Evolutionary conservation across 2,797 vertebrate genomes (phyloP).

Genomic region (Schizopygopsis pylzovi): DNA sequence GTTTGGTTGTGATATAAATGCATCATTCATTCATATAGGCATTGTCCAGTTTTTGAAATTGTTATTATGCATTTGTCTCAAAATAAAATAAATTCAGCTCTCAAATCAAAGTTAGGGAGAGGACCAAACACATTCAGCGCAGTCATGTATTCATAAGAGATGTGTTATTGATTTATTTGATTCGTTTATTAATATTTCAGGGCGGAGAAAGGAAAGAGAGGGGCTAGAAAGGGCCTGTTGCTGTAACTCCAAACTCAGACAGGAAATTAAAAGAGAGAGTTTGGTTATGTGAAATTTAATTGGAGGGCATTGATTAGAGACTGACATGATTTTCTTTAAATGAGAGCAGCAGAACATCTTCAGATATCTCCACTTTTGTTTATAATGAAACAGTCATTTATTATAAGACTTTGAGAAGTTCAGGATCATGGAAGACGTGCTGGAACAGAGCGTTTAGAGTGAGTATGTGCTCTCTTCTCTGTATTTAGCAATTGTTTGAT

Average conservation of each 20-base stretch:
- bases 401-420: slow-evolving; percentile 19
- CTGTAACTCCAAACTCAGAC: slow-evolving; percentile 50
- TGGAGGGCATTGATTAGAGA: slow-evolving; percentile 55
- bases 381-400: slow-evolving; percentile 31
- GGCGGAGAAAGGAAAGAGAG: slow-evolving; percentile 26
- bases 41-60: slow-evolving; percentile 24
- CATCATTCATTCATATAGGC: not conserved
- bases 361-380: slow-evolving; percentile 43
- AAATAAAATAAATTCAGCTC: slow-evolving; percentile 52
- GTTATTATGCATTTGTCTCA: slow-evolving; percentile 18
- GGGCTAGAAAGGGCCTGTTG: slow-evolving; percentile 53
- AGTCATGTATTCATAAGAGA: slow-evolving; percentile 63
- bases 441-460: slow-evolving; percentile 5
- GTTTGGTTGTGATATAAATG: not conserved
- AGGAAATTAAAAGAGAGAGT: slow-evolving; percentile 52
- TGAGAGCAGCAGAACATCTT: slow-evolving; percentile 55
- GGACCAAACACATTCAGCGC: slow-evolving; percentile 60
- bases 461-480: slow-evolving; percentile 23
- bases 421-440: slow-evolving; percentile 20
- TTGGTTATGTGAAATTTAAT: slow-evolving; percentile 47
- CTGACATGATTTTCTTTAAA: slow-evolving; percentile 56
- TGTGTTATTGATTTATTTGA: slow-evolving; percentile 63
- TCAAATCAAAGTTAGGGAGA: slow-evolving; percentile 59
- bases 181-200: slow-evolving; percentile 59
- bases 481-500: slow-evolving; percentile 36